Evolutionary conservation across 2,797 vertebrate species (phyloP).

Genomic region (Coracias cyanogaster): DNA sequence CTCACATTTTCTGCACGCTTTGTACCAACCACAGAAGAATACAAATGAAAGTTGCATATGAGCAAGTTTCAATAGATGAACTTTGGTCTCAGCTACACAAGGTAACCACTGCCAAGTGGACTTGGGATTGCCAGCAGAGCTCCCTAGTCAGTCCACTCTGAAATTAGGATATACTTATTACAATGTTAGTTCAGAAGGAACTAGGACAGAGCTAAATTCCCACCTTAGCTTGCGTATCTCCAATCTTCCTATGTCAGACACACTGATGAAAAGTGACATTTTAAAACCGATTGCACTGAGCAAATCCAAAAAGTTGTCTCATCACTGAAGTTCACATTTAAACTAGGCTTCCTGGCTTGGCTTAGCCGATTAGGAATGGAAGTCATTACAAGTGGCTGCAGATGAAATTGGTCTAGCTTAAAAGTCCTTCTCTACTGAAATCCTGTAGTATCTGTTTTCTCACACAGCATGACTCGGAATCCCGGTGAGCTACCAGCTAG

Average conservation of each 20-base stretch:
- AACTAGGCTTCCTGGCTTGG: background rate
- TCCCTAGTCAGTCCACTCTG: background rate
- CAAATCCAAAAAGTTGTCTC: background rate
- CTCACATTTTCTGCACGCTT: background rate
- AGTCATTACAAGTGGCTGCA: background rate
- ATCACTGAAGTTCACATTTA: background rate
- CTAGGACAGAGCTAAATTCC: background rate
- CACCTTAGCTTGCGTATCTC: background rate
- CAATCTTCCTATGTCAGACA: background rate
- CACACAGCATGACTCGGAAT: background rate
- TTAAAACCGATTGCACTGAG: background rate
- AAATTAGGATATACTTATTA: background rate
- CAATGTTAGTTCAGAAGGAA: background rate
- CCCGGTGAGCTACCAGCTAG: background rate
- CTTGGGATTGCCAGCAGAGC: background rate
- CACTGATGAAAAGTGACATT: background rate
- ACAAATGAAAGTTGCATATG: background rate
- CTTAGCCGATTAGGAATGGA: background rate
- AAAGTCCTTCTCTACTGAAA: background rate
- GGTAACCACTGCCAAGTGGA: background rate
- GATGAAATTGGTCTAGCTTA: background rate
- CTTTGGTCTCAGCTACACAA: background rate
- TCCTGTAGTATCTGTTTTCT: background rate
- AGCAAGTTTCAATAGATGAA: background rate
- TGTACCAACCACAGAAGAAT: background rate